Evolutionary conservation across 2,113 vertebrate species (phyloP).

Genomic region (Platichthys flesus): DNA sequence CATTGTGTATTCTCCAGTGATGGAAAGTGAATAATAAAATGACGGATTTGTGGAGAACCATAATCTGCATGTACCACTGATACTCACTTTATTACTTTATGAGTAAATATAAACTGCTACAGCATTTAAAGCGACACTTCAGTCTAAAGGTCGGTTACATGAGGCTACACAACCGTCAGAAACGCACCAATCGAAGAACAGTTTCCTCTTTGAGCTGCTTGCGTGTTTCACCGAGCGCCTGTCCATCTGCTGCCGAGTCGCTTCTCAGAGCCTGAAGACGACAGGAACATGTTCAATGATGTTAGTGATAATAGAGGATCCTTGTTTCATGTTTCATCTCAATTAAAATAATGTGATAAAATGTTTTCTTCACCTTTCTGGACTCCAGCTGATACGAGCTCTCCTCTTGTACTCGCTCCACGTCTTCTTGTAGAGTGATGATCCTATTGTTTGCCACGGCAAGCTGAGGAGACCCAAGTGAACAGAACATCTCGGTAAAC

Average conservation of each 20-base stretch:
- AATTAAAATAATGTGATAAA: no score
- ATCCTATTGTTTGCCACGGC: conserved; percentile 98
- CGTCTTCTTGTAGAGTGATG: conserved; percentile 97
- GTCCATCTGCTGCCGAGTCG: conserved; percentile 86
- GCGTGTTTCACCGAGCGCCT: conserved; percentile 88
- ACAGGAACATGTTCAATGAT: background rate
- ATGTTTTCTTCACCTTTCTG: conserved; percentile 84
- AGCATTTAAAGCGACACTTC: no score
- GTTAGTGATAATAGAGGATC: background rate
- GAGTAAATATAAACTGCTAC: background rate
- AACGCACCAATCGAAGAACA: conserved; percentile 90
- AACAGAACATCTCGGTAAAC: accelerated
- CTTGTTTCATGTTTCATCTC: background rate
- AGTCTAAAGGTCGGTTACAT: background rate
- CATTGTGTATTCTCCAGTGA: no score
- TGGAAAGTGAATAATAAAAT: no score
- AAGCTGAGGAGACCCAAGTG: conserved; percentile 81
- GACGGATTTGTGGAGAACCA: no score
- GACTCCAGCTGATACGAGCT: conserved; percentile 91
- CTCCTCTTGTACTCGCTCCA: conserved; percentile 94
- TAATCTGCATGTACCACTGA: no score
- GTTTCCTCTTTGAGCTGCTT: conserved; percentile 99
- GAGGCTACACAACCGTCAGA: background rate
- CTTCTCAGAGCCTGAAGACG: conserved; percentile 66
- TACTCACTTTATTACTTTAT: background rate